These are phyloP conservation scores for Silurus meridionalis DNA, from an alignment of 2,113 vertebrate genomes.

Conservation along the genomic window DNA sequence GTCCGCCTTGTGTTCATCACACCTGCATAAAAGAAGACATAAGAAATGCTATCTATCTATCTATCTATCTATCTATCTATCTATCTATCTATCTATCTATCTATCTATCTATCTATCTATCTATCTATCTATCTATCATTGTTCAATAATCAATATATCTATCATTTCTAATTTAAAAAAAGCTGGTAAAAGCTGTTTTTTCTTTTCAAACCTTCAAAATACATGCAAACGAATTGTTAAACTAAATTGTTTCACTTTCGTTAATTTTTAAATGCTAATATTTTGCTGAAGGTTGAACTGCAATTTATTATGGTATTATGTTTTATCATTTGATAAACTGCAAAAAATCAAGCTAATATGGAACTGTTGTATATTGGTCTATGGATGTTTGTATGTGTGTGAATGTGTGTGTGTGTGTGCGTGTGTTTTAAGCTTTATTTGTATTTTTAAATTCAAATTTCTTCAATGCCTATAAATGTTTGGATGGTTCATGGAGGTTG, in stretches of 20 bases:
- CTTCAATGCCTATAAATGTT: too few relatives aligned
- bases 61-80: background rate
- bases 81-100: background rate
- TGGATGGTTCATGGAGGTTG: too few relatives aligned
- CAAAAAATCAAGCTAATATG: too few relatives aligned
- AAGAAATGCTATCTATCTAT: background rate
- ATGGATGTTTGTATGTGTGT: too few relatives aligned
- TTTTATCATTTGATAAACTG: background rate
- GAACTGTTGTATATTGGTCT: too few relatives aligned
- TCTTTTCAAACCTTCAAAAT: background rate
- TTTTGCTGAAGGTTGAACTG: background rate
- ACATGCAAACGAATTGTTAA: background rate
- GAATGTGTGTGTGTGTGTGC: too few relatives aligned
- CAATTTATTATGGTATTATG: background rate
- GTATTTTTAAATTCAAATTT: too few relatives aligned
- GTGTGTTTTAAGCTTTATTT: too few relatives aligned
- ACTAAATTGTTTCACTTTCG: background rate
- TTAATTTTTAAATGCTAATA: background rate
- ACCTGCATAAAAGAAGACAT: slow-evolving; percentile 46
- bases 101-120: background rate
- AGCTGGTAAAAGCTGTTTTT: background rate
- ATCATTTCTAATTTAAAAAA: too few relatives aligned
- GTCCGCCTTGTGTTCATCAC: slow-evolving; percentile 72
- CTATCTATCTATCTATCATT: background rate
- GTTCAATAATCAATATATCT: background rate